Conservation (phyloP, 2,113 vertebrate genomes). For the Rhineura floridana region DNA sequence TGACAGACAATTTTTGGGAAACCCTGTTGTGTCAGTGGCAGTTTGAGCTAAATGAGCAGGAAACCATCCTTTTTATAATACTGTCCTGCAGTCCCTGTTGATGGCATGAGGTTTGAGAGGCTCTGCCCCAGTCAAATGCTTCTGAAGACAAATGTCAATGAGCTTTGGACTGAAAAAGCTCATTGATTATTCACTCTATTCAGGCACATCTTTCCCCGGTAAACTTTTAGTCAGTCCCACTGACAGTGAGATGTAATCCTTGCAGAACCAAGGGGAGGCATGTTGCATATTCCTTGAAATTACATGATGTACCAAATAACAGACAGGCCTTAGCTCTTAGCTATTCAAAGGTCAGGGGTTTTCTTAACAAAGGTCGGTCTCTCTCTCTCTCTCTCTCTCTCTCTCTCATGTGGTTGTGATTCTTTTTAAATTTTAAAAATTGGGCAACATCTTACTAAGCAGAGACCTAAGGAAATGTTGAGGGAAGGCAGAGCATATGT, state of each 20-base stretch:
- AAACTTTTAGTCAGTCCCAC: slow-evolving; percentile 1
- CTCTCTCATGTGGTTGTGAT: not conserved
- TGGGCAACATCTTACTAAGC: not conserved
- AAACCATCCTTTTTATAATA: not conserved
- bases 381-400: not conserved
- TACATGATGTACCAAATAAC: not conserved
- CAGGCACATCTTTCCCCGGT: not conserved
- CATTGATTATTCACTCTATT: not conserved
- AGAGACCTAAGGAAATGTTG: not conserved
- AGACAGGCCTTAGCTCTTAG: not conserved
- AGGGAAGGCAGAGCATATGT: not conserved
- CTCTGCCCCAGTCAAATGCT: not conserved
- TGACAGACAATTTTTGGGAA: not conserved
- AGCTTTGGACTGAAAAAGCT: not conserved
- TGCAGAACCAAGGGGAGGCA: not conserved
- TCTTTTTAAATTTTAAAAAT: not conserved
- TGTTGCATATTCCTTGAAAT: not conserved
- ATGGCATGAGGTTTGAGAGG: not conserved
- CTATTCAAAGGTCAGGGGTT: not conserved
- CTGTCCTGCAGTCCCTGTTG: not conserved
- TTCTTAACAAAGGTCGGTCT: not conserved
- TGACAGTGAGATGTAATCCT: not conserved
- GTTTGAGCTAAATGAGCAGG: not conserved
- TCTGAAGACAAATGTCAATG: not conserved
- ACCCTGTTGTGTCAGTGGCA: not conserved